Base-by-base conservation (phyloP, 2,113 vertebrate species). In the Anarhynchus alexandrinus region DNA sequence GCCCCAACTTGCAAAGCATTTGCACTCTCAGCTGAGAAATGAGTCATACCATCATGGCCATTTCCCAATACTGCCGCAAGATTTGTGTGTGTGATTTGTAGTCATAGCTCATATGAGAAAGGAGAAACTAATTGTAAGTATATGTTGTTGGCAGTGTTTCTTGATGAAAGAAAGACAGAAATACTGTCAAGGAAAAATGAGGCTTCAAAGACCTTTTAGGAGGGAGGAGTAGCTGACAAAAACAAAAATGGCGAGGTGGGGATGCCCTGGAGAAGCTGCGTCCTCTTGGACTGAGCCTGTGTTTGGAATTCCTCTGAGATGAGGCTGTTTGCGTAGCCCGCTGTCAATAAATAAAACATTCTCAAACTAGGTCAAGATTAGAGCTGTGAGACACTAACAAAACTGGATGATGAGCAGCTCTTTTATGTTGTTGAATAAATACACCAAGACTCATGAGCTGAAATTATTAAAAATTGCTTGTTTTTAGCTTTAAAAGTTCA, bases 291-390 rank as follows among this genome's bases (percentile, higher is more conserved):
- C 25, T 40, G 26, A 91, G 66, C 29, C 32, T 87, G 70, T 85
- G 62, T 80, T 95, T 91, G 74, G 62, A 91, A 87, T 80, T 51
- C 91, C 84, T 82, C 58, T 0, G 51, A 95, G 91, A 84, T 49
- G 67, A 93, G 76, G 47, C 19, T 92, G 86, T 92, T 94, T 93
- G 90, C 4, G 1, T 82, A 94, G 83, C 57, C 57, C 1, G 1
- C 66, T 94, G 78, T 47, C 3, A 3, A 91, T 82, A 89, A 95
- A 95, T 87, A 87, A 94, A 96, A 96, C 59, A 89, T 91, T 70
- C 65, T 76, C 78, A 94, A 94, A 94, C 57, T 91, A 89, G 91
- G 78, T 96, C 93, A 96, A 95, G 91, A 96, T 93, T 82, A 94
- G 88, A 96, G 91, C 92, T 88, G 59, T 59, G 67, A 95, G 69